Base-by-base conservation (phyloP, 2,888 invertebrate species). In the Suillia variegata region DNA sequence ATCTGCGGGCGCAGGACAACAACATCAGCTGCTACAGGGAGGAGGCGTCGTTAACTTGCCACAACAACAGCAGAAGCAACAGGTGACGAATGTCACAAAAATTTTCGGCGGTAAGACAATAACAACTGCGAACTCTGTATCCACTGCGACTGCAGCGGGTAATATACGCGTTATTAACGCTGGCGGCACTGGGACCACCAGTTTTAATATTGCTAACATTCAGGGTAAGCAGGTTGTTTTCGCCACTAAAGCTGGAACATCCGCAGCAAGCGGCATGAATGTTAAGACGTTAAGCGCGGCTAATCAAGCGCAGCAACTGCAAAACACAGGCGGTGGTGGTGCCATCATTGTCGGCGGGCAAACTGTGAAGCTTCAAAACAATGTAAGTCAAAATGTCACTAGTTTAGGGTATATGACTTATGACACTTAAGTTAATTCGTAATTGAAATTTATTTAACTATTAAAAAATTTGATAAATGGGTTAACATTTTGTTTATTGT, bases 181-280 rank as follows among this genome's bases (percentile, higher is more conserved):
- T 1, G 59, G 63, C 48, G 51, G 58, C 2, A 42, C 52, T 4
- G 59, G 56, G n/a, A 56, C 62, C 17, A 77, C 83, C 15, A 73
- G 72, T 62, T 68, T 76, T 15, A 78, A 86, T 70, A 74, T 86
- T 58, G 83, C 86, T 1, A 85, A 85, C 58, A 80, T 86, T 26
- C 84, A 84, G 50, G 86, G 86, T 6, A 86, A 87, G 72, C 86
- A 85, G 22, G 83, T 87, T 13, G 77, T 87, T 52, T 78, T 87
- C 50, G 84, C 85, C 1, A 84, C 84, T 61, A 85, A 85, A 69
- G 79, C 66, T 21, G 33, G 52, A 15, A 47, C 64, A 21, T 79
- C 58, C 26, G 60, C 22, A n/a, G 47, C 63, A 20, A 60, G 55
- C 42, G 85, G 85, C 8, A 86, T 86, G 70, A 85, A 85, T 12